Evolutionary conservation across 2,113 vertebrate genomes (phyloP).

Genomic region (Daphoenositta chrysoptera): DNA sequence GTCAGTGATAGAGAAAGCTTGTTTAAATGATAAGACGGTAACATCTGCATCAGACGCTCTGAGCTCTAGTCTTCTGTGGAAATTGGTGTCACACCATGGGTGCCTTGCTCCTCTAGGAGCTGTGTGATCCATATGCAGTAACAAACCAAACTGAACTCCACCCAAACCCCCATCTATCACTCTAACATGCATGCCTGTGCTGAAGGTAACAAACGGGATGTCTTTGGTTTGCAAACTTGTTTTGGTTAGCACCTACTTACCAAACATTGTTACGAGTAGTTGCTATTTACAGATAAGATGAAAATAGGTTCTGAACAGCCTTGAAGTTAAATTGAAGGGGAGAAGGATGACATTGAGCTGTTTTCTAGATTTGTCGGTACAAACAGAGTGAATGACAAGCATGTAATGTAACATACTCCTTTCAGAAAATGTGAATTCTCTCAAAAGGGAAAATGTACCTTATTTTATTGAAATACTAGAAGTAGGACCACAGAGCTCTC

Average conservation of each 20-base stretch:
- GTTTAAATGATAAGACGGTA: neutral
- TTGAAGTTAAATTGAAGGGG: neutral
- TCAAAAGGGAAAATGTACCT: neutral
- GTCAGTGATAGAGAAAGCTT: neutral
- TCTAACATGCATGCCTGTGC: neutral
- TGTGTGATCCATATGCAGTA: neutral
- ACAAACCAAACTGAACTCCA: neutral
- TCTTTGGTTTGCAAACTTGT: neutral
- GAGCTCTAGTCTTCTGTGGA: neutral
- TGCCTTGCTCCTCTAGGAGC: neutral
- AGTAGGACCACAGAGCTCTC: neutral
- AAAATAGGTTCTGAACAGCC: neutral
- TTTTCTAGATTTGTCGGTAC: neutral
- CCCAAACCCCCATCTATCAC: neutral
- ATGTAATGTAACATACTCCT: neutral
- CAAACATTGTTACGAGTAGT: neutral
- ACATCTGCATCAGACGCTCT: accelerated
- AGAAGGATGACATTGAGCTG: neutral
- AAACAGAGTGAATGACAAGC: neutral
- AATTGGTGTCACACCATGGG: neutral
- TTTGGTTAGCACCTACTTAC: neutral
- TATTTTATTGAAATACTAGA: neutral
- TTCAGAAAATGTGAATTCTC: neutral
- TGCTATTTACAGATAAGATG: neutral
- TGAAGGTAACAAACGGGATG: neutral